Percentiles rank a stretch among this genome's conserved stretches.
phyloP scores from a whole-genome alignment of 2,113 vertebrate genomes.

The Syngnathoides biaculeatus region DNA sequence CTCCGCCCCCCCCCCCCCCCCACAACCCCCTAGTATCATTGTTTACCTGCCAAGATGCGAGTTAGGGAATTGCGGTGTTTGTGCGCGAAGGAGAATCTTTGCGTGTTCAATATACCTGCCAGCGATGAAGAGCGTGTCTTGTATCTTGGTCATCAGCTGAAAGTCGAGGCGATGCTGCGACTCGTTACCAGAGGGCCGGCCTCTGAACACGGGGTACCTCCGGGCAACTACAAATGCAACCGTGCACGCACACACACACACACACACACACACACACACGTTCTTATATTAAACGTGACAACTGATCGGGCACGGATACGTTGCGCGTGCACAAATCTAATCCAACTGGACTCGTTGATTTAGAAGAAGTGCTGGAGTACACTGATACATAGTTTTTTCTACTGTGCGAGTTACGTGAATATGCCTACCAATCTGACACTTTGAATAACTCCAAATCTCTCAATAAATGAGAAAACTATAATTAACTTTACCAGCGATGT shows the following conservation, averaged over 20 bases:
- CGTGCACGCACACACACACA: constrained; percentile 30
- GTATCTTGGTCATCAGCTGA: constrained; percentile 99
- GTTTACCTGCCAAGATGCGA: constrained; percentile 60
- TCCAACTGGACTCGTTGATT: background rate
- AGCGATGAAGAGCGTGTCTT: constrained; percentile 97
- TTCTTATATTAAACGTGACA: background rate
- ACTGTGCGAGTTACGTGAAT: too few species aligned
- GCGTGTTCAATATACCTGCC: constrained; percentile 82
- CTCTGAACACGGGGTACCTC: constrained; percentile 98
- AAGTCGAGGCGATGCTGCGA: constrained; percentile 98
- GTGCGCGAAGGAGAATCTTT: constrained; percentile 31
- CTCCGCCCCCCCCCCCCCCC: constrained; percentile 3
- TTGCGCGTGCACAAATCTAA: background rate
- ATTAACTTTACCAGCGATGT: too few species aligned
- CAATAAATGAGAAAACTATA: too few species aligned
- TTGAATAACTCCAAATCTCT: background rate
- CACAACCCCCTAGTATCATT: constrained; percentile 23
- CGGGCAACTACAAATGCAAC: constrained; percentile 85
- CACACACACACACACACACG: too few species aligned
- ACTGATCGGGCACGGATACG: background rate
- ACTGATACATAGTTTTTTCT: background rate
- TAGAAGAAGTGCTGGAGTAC: background rate
- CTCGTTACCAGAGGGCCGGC: constrained; percentile 95
- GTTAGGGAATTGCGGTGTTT: constrained; percentile 25
- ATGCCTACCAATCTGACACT: too few species aligned